Evolutionary conservation across 2,888 invertebrate genomes (phyloP).

Genomic region (Cactoblastis cactorum): DNA sequence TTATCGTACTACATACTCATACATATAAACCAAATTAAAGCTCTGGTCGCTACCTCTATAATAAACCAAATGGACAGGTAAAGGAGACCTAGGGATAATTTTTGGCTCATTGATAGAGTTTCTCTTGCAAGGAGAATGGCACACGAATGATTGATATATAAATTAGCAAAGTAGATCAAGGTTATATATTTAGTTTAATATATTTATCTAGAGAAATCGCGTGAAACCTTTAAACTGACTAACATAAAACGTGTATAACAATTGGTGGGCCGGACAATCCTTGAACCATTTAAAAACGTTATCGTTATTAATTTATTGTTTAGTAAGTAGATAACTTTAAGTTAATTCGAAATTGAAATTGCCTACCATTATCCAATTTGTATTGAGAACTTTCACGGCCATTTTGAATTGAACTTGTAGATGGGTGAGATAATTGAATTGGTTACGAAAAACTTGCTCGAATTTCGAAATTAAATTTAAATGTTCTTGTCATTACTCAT

Average conservation of each 20-base stretch:
- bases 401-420: too few species aligned
- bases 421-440: too few species aligned
- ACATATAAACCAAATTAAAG: too few species aligned
- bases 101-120: background rate
- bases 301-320: background rate
- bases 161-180: constrained; percentile 19
- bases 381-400: background rate
- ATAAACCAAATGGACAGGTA: too few species aligned
- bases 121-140: constrained; percentile 4
- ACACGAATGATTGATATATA: constrained; percentile 7
- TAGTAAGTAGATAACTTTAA: background rate
- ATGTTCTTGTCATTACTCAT: too few species aligned
- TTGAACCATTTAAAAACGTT: constrained; percentile 14
- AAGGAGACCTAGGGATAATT: background rate
- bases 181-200: constrained; percentile 14
- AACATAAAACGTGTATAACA: background rate
- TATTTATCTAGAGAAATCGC: constrained; percentile 13
- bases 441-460: too few species aligned
- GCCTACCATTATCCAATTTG: background rate
- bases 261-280: constrained; percentile 8
- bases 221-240: constrained; percentile 3
- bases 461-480: too few species aligned
- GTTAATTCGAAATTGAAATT: background rate
- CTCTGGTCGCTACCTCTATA: too few species aligned
- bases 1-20: too few species aligned